Evolutionary conservation across 2,888 invertebrate genomes (phyloP).

Genomic region (Melitaea athalia): DNA sequence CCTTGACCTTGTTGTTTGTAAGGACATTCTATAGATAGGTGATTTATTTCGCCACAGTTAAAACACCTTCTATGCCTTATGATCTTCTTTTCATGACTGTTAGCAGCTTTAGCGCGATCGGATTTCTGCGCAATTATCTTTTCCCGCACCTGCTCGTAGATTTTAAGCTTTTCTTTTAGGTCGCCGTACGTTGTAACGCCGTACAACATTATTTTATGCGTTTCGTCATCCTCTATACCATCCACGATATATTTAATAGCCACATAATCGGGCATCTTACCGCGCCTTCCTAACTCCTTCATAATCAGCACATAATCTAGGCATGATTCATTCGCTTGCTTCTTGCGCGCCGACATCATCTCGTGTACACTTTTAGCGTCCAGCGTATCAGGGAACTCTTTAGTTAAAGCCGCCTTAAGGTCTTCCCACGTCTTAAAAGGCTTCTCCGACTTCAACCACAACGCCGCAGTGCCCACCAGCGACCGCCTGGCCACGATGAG

Average conservation of each 20-base stretch:
- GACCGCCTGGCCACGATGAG: conserved; percentile 40
- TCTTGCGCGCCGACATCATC: too few relatives aligned
- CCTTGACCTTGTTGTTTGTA: conserved; percentile 8
- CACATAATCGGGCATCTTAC: conserved; percentile 43
- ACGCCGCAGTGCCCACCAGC: conserved; percentile 19
- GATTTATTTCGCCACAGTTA: conserved; percentile 10
- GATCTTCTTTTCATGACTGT: too few relatives aligned
- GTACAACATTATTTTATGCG: conserved; percentile 38
- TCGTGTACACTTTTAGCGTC: too few relatives aligned
- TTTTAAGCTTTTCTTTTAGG: too few relatives aligned
- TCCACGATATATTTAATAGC: conserved; percentile 43
- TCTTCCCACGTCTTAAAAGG: conserved; percentile 39
- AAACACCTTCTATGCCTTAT: background rate
- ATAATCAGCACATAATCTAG: too few relatives aligned
- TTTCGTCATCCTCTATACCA: conserved; percentile 38
- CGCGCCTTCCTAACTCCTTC: too few relatives aligned
- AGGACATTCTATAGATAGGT: background rate
- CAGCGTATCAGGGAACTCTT: conserved; percentile 37
- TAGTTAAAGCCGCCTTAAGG: conserved; percentile 24
- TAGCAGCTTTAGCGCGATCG: too few relatives aligned
- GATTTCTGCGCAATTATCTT: background rate
- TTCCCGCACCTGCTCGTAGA: too few relatives aligned
- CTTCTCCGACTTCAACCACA: too few relatives aligned
- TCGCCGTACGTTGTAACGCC: too few relatives aligned
- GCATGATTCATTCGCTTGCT: too few relatives aligned